Evolutionary conservation across 2,888 invertebrate genomes (phyloP).

Genomic region (Tetranychus piercei): DNA sequence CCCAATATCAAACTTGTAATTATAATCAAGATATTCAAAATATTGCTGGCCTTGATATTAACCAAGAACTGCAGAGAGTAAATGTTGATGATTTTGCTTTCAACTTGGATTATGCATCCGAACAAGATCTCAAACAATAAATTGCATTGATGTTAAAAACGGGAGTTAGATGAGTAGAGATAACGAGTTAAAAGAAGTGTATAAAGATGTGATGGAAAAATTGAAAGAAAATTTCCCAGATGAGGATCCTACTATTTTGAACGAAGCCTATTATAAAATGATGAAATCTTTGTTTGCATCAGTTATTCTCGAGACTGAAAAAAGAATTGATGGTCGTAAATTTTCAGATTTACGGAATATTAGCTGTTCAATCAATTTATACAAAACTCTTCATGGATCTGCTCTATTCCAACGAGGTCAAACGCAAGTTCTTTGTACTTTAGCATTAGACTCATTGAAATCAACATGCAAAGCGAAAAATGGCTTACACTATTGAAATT

Average conservation of each 20-base stretch:
- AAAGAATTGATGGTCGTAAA: conserved; percentile 52
- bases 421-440: conserved; percentile 83
- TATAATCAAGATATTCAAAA: too few species aligned
- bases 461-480: conserved; percentile 74
- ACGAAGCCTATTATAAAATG: conserved; percentile 47
- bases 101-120: too few species aligned
- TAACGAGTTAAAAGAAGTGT: conserved; percentile 21
- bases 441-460: conserved; percentile 80
- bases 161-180: conserved; percentile 27
- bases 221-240: conserved; percentile 40
- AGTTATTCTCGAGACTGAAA: conserved; percentile 54
- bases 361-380: conserved; percentile 63
- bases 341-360: conserved; percentile 63
- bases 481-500: too few species aligned
- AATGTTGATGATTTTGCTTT: too few species aligned
- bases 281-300: conserved; percentile 52
- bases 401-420: conserved; percentile 91
- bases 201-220: conserved; percentile 23
- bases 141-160: too few species aligned
- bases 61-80: too few species aligned
- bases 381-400: conserved; percentile 81
- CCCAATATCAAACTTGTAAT: too few species aligned
- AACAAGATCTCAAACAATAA: too few species aligned
- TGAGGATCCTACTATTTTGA: conserved; percentile 33
- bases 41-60: too few species aligned